These are phyloP conservation scores for Pocillopora meandrina DNA, from an alignment of 92 coral and sea anemone genomes.

Conservation along the genomic window DNA sequence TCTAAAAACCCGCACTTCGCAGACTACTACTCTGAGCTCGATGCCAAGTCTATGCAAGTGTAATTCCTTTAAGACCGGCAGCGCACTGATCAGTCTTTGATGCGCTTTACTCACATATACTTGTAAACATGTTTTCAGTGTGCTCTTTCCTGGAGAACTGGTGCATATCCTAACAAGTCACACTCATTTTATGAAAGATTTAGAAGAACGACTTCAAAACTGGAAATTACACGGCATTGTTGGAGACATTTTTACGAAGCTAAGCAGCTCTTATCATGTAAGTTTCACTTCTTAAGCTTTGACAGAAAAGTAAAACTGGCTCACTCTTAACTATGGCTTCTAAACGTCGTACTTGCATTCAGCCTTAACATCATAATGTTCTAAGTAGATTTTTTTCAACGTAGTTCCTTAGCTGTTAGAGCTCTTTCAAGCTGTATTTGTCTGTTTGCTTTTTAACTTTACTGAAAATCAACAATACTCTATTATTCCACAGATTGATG, in stretches of 20 bases:
- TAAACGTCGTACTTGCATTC: too few relatives aligned
- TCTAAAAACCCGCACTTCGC: too few relatives aligned
- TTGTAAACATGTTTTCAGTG: slow-evolving; percentile 21
- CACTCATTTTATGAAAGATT: slow-evolving; percentile 87
- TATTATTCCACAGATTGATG: slow-evolving; percentile 72
- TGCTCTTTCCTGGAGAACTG: slow-evolving; percentile 88
- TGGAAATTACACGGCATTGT: slow-evolving; percentile 91
- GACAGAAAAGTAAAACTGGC: not conserved
- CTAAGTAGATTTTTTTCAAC: too few relatives aligned
- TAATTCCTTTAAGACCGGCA: too few relatives aligned
- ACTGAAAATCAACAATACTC: not conserved
- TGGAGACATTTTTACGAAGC: slow-evolving; percentile 96
- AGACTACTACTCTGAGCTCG: too few relatives aligned
- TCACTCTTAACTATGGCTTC: not conserved
- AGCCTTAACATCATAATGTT: too few relatives aligned
- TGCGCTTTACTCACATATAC: too few relatives aligned
- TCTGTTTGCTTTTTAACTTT: not conserved
- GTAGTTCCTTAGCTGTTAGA: too few relatives aligned
- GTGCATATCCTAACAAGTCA: slow-evolving; percentile 84
- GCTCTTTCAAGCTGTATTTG: too few relatives aligned
- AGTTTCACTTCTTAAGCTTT: slow-evolving; percentile 31
- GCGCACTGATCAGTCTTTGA: too few relatives aligned
- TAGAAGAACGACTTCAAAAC: slow-evolving; percentile 88
- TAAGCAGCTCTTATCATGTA: slow-evolving; percentile 96
- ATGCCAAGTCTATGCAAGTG: too few relatives aligned